Evolutionary conservation across 92 coral and sea anemone genomes (phyloP).

Genomic region (Parazoanthus darwini): DNA sequence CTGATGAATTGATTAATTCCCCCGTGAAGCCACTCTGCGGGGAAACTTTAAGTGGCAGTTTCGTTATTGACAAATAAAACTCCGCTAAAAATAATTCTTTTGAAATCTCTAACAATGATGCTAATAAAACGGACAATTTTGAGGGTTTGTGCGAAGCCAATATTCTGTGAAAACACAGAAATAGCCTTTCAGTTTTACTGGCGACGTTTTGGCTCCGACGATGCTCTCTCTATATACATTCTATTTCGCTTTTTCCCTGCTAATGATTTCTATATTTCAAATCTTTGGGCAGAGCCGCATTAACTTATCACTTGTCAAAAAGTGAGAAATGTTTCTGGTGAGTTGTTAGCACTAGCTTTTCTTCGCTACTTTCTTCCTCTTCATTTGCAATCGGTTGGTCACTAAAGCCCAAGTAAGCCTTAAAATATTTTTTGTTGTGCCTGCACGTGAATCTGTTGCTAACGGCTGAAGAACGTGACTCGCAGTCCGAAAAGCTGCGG

Average conservation of each 20-base stretch:
- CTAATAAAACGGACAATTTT: background rate
- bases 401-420: background rate
- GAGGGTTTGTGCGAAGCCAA: background rate
- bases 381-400: background rate
- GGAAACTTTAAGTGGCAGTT: background rate
- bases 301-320: background rate
- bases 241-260: background rate
- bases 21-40: too few relatives aligned
- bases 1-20: too few relatives aligned
- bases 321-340: background rate
- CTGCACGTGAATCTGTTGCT: background rate
- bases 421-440: background rate
- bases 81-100: background rate
- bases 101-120: background rate
- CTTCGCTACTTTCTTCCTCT: background rate
- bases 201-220: background rate
- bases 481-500: too few relatives aligned
- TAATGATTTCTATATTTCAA: background rate
- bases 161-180: too few relatives aligned
- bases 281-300: background rate
- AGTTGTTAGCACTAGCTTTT: background rate
- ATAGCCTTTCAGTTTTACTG: background rate
- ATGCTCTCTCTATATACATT: background rate
- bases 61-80: background rate
- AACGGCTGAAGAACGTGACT: too few relatives aligned